Evolutionary conservation across 1,140 invertebrate genomes (phyloP).

Genomic region (Drosophila paulistorum): DNA sequence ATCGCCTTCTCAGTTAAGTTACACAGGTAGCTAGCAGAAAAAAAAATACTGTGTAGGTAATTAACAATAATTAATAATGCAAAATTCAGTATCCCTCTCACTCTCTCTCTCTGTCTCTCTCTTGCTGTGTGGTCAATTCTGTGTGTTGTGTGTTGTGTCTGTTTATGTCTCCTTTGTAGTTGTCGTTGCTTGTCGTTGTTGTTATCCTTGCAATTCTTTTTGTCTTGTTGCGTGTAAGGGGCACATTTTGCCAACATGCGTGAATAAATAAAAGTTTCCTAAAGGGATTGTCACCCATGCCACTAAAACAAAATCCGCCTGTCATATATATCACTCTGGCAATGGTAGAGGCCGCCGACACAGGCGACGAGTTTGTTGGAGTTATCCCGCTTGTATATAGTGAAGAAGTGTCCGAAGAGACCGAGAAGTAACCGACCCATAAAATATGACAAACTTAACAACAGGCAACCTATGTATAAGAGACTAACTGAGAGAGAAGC

Average conservation of each 20-base stretch:
- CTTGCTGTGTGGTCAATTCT: background rate
- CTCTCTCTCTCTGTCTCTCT: background rate
- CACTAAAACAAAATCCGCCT: constrained; percentile 76
- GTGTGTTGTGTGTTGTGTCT: background rate
- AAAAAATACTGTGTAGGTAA: constrained; percentile 36
- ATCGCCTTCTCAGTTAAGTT: constrained; percentile 7
- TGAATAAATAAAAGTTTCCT: constrained; percentile 73
- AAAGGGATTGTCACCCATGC: constrained; percentile 77
- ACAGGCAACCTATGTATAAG: constrained; percentile 46
- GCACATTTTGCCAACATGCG: constrained; percentile 70
- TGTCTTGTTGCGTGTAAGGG: constrained; percentile 54
- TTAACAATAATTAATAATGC: constrained; percentile 72
- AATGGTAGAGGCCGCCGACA: constrained; percentile 9
- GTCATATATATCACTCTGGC: constrained; percentile 71
- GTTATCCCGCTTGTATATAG: background rate
- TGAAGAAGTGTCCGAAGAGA: constrained; percentile 26
- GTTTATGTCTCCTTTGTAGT: constrained; percentile 27
- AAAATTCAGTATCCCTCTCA: constrained; percentile 28
- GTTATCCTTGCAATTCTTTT: constrained; percentile 4
- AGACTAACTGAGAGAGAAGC: background rate
- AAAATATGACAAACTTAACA: constrained; percentile 78
- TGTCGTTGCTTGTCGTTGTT: constrained; percentile 21
- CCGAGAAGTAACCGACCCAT: constrained; percentile 62
- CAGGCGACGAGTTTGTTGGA: background rate
- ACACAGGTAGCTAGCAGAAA: background rate